A percentile compares a stretch with the other conserved stretches of the same genome.
Evolutionary conservation across 1,140 invertebrate species (phyloP).

Genomic region (roundworm (Caenorhabditis elegans)): WBcel235 BX284604.4:13898001-13898500

Average conservation of each 20-base stretch:
- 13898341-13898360: too few relatives aligned
- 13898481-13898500: neutral
- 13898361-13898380: too few relatives aligned
- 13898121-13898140: neutral
- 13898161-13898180: neutral
- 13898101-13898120: too few relatives aligned
- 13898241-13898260: too few relatives aligned
- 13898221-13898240: neutral
- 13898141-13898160: slow-evolving; percentile 1
- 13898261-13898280: too few relatives aligned
- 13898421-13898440: neutral
- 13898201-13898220: neutral
- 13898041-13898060: neutral
- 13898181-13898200: slow-evolving; percentile 16
- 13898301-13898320: too few relatives aligned
- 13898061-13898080: neutral
- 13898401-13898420: too few relatives aligned
- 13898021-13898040: slow-evolving; percentile 8
- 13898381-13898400: too few relatives aligned
- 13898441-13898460: neutral
- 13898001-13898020: neutral
- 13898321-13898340: too few relatives aligned
- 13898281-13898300: too few relatives aligned
- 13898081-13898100: neutral
- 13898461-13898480: neutral